Percentiles rank a stretch among this genome's conserved stretches.
Evolutionary conservation across 1,140 invertebrate genomes (phyloP).

Genomic region (Lasaia peninsularis): DNA sequence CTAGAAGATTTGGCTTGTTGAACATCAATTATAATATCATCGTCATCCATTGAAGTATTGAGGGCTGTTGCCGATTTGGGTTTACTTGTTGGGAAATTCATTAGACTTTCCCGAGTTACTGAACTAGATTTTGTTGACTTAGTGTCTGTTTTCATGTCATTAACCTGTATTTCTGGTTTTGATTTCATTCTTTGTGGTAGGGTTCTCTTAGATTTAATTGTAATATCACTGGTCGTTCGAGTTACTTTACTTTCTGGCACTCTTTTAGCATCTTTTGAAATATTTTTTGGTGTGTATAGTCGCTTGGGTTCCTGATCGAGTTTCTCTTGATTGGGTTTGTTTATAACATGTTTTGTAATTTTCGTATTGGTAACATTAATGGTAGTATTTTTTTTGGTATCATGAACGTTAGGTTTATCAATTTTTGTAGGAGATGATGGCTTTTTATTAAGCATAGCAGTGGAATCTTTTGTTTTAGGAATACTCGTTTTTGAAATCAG

Average conservation of each 20-base stretch:
- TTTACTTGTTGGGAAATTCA: slow-evolving; percentile 61
- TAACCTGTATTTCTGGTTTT: slow-evolving; percentile 70
- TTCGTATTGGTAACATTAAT: slow-evolving; percentile 32
- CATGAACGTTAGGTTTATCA: slow-evolving; percentile 43
- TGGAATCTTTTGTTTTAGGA: slow-evolving; percentile 45
- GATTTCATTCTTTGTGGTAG: slow-evolving; percentile 63
- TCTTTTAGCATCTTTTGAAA: slow-evolving; percentile 49
- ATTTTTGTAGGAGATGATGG: slow-evolving; percentile 45
- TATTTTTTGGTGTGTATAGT: slow-evolving; percentile 33
- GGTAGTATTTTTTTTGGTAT: slow-evolving; percentile 47
- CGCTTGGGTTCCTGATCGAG: slow-evolving; percentile 42
- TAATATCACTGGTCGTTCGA: slow-evolving; percentile 77
- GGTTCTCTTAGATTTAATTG: slow-evolving; percentile 71
- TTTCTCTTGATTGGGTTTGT: slow-evolving; percentile 28
- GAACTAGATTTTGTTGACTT: slow-evolving; percentile 46
- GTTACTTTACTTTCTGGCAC: slow-evolving; percentile 72
- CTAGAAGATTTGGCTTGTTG: slow-evolving; percentile 84
- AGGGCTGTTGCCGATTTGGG: slow-evolving; percentile 67
- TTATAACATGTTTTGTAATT: slow-evolving; percentile 30
- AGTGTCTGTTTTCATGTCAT: slow-evolving; percentile 38
- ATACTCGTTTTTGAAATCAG: slow-evolving; percentile 43
- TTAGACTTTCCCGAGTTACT: slow-evolving; percentile 51
- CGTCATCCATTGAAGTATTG: slow-evolving; percentile 62
- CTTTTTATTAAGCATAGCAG: slow-evolving; percentile 39
- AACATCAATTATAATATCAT: slow-evolving; percentile 79